A percentile compares a stretch with the other conserved stretches of the same genome.
Evolutionary conservation across 2,888 invertebrate species (phyloP).

Genomic region (Carterocephalus palaemon): DNA sequence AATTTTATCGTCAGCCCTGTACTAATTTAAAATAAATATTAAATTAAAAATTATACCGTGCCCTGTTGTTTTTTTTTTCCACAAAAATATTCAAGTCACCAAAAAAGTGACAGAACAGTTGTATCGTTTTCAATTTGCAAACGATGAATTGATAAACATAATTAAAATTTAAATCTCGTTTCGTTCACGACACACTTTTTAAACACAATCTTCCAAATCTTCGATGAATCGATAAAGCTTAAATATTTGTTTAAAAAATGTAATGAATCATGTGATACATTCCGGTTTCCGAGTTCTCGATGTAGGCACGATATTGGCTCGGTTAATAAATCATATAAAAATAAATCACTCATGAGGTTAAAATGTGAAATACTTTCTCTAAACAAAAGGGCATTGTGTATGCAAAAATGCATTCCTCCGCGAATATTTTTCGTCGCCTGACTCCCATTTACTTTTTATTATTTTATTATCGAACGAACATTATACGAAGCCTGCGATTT

Average conservation of each 20-base stretch:
- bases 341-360: constrained; percentile 71
- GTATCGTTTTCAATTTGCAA: no score
- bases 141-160: no score
- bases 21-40: no score
- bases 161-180: constrained; percentile 2
- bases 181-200: constrained; percentile 1
- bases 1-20: no score
- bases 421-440: constrained; percentile 77
- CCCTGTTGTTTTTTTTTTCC: no score
- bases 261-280: constrained; percentile 34
- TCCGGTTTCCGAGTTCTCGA: constrained; percentile 33
- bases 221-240: constrained; percentile 22
- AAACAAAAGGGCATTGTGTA: constrained; percentile 77
- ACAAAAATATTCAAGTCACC: no score
- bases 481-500: constrained; percentile 56
- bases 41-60: no score
- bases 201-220: constrained; percentile 8
- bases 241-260: constrained; percentile 25
- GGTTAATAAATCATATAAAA: constrained; percentile 73
- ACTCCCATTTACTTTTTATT: constrained; percentile 49
- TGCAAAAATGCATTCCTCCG: constrained; percentile 74
- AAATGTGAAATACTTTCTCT: constrained; percentile 78
- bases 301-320: constrained; percentile 43
- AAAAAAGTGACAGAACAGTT: no score
- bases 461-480: constrained; percentile 55